These are phyloP conservation scores for Trisateles emortualis DNA, from an alignment of 2,888 invertebrate species.

Conservation along the genomic window DNA sequence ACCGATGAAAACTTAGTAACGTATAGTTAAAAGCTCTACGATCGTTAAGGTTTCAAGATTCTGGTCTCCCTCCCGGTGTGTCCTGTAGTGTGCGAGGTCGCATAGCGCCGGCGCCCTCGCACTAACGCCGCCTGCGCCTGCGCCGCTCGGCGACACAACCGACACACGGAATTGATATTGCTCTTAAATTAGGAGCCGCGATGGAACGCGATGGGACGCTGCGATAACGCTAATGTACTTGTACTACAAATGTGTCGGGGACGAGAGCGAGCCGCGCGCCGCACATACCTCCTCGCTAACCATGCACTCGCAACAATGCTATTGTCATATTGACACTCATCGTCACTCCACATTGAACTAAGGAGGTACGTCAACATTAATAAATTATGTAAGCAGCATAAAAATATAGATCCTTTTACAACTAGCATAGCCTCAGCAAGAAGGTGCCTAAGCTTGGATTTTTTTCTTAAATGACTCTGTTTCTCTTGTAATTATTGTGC, in stretches of 20 bases:
- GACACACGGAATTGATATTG: slow-evolving; percentile 50
- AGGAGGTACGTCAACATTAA: too few relatives aligned
- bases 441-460: too few relatives aligned
- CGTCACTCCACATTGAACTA: background rate
- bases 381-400: too few relatives aligned
- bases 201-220: slow-evolving; percentile 44
- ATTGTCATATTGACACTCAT: background rate
- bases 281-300: background rate
- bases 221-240: slow-evolving; percentile 56
- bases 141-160: slow-evolving; percentile 7
- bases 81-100: slow-evolving; percentile 21
- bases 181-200: slow-evolving; percentile 52
- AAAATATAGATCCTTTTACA: too few relatives aligned
- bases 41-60: too few relatives aligned
- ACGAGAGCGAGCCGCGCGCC: slow-evolving; percentile 2
- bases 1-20: background rate
- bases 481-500: too few relatives aligned
- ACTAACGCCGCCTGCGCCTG: slow-evolving; percentile 57
- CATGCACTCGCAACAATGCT: background rate
- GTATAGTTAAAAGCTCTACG: background rate
- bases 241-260: slow-evolving; percentile 55
- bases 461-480: too few relatives aligned
- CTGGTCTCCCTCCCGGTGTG: slow-evolving; percentile 46
- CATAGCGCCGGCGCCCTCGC: slow-evolving; percentile 59
- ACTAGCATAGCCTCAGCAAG: too few relatives aligned